phyloP scores from a whole-genome alignment of 1,140 invertebrate species.

The Pristionchus pacificus region DNA sequence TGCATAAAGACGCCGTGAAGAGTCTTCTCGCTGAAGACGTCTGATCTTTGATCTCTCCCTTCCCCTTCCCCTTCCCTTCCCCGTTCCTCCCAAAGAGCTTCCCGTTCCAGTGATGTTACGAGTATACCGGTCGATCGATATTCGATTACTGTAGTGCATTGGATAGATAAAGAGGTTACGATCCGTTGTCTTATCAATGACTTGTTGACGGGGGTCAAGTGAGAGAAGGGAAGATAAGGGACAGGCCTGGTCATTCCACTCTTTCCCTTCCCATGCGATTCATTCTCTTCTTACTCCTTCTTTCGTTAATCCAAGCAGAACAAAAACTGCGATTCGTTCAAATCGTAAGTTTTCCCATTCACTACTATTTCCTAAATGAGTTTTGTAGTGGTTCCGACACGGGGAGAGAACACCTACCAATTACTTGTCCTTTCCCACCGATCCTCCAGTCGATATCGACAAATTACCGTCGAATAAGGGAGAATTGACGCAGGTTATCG shows the following conservation, averaged over 20 bases:
- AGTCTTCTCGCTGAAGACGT: too few species aligned
- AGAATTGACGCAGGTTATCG: constrained; percentile 16
- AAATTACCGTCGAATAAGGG: constrained; percentile 6
- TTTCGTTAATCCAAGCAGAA: neutral
- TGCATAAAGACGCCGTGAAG: too few species aligned
- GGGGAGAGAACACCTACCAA: constrained; percentile 17
- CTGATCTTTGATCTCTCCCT: too few species aligned
- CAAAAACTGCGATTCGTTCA: constrained; percentile 15
- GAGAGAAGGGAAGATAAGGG: too few species aligned
- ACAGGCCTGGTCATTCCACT: neutral
- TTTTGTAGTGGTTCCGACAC: constrained; percentile 25
- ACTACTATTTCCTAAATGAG: neutral
- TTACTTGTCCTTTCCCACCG: constrained; percentile 9
- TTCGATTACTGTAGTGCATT: neutral
- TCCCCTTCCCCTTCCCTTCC: too few species aligned
- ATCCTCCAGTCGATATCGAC: neutral
- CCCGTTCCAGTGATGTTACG: too few species aligned
- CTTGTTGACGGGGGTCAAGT: too few species aligned
- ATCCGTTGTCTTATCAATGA: too few species aligned
- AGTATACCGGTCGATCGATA: too few species aligned
- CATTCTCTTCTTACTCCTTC: neutral
- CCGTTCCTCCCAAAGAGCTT: too few species aligned
- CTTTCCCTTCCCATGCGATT: neutral
- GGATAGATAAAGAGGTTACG: too few species aligned
- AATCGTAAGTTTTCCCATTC: constrained; percentile 9